phyloP scores from a whole-genome alignment of 1,140 invertebrate species.

The Euschistus heros region DNA sequence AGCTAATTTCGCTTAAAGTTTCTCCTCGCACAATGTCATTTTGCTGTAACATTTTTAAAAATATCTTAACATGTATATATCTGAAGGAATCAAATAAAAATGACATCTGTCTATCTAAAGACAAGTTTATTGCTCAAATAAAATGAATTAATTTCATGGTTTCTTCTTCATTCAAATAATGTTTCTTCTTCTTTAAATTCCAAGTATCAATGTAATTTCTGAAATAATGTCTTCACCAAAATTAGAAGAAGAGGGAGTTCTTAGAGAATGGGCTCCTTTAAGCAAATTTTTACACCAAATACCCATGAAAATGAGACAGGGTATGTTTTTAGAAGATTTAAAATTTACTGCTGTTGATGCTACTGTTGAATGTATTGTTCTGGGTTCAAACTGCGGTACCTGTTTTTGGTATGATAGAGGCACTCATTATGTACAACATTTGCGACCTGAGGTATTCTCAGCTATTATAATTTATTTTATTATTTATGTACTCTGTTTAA shows the following conservation, averaged over 20 bases:
- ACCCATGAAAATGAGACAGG: constrained; percentile 63
- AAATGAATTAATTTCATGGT: too few species aligned
- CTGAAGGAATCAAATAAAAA: too few species aligned
- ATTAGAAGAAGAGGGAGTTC: constrained; percentile 46
- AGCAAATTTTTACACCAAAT: constrained; percentile 66
- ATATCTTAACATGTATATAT: too few species aligned
- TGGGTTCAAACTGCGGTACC: constrained; percentile 76
- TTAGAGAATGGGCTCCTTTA: constrained; percentile 72
- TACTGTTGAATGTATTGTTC: constrained; percentile 62
- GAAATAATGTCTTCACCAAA: constrained; percentile 26
- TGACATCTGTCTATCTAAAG: too few species aligned
- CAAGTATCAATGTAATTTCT: not conserved
- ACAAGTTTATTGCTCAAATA: too few species aligned
- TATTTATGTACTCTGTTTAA: not conserved
- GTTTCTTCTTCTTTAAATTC: too few species aligned
- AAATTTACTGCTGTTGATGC: constrained; percentile 75
- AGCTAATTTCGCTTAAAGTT: too few species aligned
- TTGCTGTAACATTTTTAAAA: too few species aligned
- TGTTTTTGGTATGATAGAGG: constrained; percentile 77
- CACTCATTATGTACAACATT: constrained; percentile 59
- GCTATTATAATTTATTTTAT: not conserved
- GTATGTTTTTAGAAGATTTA: constrained; percentile 66
- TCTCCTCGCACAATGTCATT: too few species aligned
- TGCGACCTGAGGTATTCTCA: constrained; percentile 60
- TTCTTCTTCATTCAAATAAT: too few species aligned